phyloP scores from a whole-genome alignment of 2,797 vertebrate species.

The Margarornis squamiger region DNA sequence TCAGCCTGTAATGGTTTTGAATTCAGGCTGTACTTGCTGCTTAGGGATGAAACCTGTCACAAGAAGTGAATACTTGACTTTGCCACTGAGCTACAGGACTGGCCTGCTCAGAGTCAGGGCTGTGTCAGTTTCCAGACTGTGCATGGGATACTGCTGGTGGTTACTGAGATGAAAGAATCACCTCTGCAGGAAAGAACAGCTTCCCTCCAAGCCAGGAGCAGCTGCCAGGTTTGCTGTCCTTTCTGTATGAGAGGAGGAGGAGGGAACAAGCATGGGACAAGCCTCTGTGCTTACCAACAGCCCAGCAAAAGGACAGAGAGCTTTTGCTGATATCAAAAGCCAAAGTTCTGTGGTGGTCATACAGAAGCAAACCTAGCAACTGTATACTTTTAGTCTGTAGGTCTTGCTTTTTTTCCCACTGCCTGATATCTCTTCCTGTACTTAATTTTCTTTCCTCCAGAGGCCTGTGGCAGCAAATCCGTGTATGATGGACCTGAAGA shows the following conservation, averaged over 20 bases:
- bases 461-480: slow-evolving; percentile 97
- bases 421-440: neutral
- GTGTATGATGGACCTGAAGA: slow-evolving; percentile 96
- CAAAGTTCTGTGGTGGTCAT: neutral
- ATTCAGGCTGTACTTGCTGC: neutral
- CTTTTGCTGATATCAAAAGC: neutral
- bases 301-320: neutral
- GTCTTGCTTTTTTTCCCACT: neutral
- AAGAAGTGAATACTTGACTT: neutral
- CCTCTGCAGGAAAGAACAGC: neutral
- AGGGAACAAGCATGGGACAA: rapidly evolving
- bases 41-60: neutral
- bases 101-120: neutral
- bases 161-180: neutral
- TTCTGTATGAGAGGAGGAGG: rapidly evolving
- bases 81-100: neutral
- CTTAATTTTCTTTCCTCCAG: slow-evolving; percentile 47
- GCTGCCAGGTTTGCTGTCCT: neutral
- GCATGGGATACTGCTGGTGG: neutral
- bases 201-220: neutral
- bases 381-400: neutral
- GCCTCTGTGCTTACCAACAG: neutral
- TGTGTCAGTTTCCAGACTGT: neutral
- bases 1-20: neutral
- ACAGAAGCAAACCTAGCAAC: neutral